Evolutionary conservation across 2,113 vertebrate species (phyloP).

Genomic region (Genyomyrus donnyi): DNA sequence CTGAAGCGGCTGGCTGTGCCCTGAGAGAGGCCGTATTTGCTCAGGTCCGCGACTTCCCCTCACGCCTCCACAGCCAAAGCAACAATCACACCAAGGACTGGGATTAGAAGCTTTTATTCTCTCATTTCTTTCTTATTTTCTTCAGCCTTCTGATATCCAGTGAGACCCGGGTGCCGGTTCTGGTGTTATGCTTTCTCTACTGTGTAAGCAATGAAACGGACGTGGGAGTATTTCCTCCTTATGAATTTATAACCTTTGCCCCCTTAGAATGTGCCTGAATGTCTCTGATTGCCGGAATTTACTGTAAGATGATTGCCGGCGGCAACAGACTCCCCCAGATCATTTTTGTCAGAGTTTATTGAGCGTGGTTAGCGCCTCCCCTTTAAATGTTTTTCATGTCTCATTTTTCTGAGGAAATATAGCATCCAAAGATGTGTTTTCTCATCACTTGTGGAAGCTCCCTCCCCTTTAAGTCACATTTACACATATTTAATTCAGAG

Average conservation of each 20-base stretch:
- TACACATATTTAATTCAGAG: constrained; percentile 9
- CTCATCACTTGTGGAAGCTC: not conserved
- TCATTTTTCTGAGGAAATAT: not conserved
- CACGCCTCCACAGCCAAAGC: not conserved
- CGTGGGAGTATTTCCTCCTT: not conserved
- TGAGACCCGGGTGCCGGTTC: not conserved
- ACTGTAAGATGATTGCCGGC: not conserved
- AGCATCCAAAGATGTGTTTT: not conserved
- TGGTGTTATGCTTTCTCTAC: not conserved
- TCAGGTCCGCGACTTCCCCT: not conserved
- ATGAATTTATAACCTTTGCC: not conserved
- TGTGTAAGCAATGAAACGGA: not conserved
- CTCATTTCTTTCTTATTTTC: not conserved
- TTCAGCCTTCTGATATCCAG: not conserved
- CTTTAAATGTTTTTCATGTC: not conserved
- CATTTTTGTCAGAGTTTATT: not conserved
- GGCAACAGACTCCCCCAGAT: not conserved
- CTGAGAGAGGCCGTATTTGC: not conserved
- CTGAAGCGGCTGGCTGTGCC: not conserved
- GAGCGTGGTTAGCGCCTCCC: not conserved
- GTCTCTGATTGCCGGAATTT: not conserved
- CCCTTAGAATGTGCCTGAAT: not conserved
- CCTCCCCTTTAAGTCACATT: not conserved
- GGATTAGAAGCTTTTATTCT: not conserved
- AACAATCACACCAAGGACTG: not conserved